Evolutionary conservation across 2,113 vertebrate species (phyloP), one percentile per base, ranked within the genome.

Genomic region (Ctenomys sociabilis): DNA sequence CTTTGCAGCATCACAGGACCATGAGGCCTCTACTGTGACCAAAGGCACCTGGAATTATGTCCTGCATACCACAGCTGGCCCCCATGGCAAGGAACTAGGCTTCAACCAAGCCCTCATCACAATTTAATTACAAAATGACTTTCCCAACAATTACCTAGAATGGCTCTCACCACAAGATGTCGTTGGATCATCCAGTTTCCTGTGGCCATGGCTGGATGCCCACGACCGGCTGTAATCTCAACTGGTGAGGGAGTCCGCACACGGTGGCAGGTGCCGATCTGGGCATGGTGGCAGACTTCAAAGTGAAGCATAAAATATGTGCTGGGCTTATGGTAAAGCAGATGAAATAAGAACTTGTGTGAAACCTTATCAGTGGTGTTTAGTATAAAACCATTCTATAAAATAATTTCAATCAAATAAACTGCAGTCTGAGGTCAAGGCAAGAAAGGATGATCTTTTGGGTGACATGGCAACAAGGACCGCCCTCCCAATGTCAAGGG

Each of bases 341-440:
- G 16, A 28, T 5, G 32, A 88, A 85, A 80, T 28, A 49, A 80
- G 35, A 73, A 13, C 1, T 63, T 11, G 43, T 7, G 3, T 12
- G 49, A 81, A 66, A 64, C 3, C 28, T 22, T 81, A 35, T 26
- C 37, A 1, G 2, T 61, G 37, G 30, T 63, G 5, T 30, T 6
- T 93, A 52, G 81, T 21, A 14, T 37, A 5, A 52, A 30, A 26
- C 70, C 19, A 32, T 17, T 80, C 45, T 43, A 75, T 45, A 40
- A 87, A 96, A 30, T 77, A 9, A 90, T 78, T 77, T 94, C 82
- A 66, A 59, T 52, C 88, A 57, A 90, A 45, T 70, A 70, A 90
- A 80, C 86, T 5, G 24, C 9, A 57, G 7, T 43, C 22, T 37
- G 14, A 52, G 45, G 37, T 57, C 54, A 49, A 68, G 57, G 11